Conservation (phyloP, 1,140 invertebrate species). For the Reticulitermes speratus region DNA sequence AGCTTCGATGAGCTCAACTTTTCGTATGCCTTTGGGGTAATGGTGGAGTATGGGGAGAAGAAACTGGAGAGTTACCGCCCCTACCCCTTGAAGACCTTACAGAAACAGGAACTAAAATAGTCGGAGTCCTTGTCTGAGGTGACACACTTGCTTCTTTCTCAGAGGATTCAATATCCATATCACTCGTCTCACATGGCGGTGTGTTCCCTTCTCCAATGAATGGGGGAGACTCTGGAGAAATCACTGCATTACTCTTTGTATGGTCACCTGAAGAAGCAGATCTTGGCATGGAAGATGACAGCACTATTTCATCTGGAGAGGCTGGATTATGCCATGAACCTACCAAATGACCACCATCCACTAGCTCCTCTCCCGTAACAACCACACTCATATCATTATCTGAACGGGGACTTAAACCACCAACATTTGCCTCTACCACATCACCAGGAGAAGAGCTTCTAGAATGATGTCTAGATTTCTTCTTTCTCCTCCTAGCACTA, state of each 20-base stretch:
- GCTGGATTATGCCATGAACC: neutral
- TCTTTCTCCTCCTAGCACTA: conserved; percentile 64
- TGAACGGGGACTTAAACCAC: conserved; percentile 23
- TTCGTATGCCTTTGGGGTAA: conserved; percentile 53
- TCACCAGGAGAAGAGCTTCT: conserved; percentile 59
- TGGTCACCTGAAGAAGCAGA: conserved; percentile 1
- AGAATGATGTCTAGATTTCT: conserved; percentile 62
- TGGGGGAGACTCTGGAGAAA: conserved; percentile 27
- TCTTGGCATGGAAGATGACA: neutral
- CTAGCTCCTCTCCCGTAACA: neutral
- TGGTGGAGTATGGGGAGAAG: conserved; percentile 57
- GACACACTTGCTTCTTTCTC: conserved; percentile 18
- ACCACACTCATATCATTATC: neutral
- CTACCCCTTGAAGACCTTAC: neutral
- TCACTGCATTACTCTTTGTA: conserved; percentile 7
- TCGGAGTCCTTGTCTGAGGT: conserved; percentile 37
- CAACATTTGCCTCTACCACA: conserved; percentile 46
- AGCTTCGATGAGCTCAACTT: conserved; percentile 26
- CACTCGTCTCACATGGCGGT: conserved; percentile 39
- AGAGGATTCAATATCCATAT: conserved; percentile 48
- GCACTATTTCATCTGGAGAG: conserved; percentile 21
- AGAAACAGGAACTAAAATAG: neutral
- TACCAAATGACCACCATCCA: neutral
- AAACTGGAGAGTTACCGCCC: conserved; percentile 25
- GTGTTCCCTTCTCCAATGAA: neutral